Evolutionary conservation across 1,140 invertebrate genomes (phyloP).

Genomic region (Heliconius nattereri): DNA sequence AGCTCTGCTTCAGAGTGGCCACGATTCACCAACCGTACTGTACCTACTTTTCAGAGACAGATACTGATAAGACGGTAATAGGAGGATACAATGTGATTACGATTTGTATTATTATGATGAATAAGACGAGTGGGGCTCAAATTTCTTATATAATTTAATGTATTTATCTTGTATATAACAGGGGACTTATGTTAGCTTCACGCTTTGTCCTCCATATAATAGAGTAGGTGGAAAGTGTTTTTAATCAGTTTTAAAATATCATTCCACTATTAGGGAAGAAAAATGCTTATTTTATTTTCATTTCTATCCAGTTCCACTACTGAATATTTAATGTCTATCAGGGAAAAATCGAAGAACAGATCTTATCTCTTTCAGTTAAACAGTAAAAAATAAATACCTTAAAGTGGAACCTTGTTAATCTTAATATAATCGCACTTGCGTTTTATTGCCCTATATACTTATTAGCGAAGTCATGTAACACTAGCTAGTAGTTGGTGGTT

Average conservation of each 20-base stretch:
- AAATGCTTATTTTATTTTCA: too few relatives aligned
- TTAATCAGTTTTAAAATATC: too few relatives aligned
- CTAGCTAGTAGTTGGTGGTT: neutral
- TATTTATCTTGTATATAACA: neutral
- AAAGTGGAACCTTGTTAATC: neutral
- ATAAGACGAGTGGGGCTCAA: neutral
- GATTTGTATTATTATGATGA: slow-evolving; percentile 1
- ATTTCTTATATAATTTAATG: neutral
- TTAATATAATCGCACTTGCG: neutral
- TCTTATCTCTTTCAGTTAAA: too few relatives aligned
- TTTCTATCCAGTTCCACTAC: too few relatives aligned
- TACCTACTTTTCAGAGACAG: slow-evolving; percentile 21
- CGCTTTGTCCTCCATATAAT: neutral
- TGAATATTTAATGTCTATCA: too few relatives aligned
- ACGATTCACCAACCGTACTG: too few relatives aligned
- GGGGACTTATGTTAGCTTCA: neutral
- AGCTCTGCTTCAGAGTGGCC: too few relatives aligned
- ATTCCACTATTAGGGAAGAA: too few relatives aligned
- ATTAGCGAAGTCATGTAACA: slow-evolving; percentile 4
- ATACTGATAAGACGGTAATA: slow-evolving; percentile 19
- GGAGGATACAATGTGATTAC: neutral
- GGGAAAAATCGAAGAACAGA: too few relatives aligned
- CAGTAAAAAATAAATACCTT: too few relatives aligned
- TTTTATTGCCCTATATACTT: neutral
- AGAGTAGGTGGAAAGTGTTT: too few relatives aligned